These are phyloP conservation scores for Protaetia brevitarsis DNA, from an alignment of 1,140 invertebrate genomes.

Conservation along the genomic window DNA sequence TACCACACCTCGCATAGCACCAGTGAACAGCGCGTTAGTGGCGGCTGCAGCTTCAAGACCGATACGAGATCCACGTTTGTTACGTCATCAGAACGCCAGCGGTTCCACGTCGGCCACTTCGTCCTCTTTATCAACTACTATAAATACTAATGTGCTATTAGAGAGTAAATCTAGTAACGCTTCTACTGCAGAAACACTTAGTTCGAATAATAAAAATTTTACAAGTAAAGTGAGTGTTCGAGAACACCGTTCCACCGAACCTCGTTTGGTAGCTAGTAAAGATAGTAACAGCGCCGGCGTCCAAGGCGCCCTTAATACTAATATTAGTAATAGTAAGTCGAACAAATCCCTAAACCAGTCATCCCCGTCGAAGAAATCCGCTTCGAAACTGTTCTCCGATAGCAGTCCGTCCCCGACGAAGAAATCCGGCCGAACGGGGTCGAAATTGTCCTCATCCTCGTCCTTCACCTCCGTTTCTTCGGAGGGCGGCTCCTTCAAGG, in stretches of 20 bases:
- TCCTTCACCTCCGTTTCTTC: constrained; percentile 21
- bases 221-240: constrained; percentile 43
- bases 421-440: background rate
- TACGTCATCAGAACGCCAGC: constrained; percentile 49
- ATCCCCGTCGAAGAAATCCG: constrained; percentile 29
- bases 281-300: constrained; percentile 29
- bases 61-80: constrained; percentile 59
- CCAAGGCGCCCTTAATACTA: constrained; percentile 31
- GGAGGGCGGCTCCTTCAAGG: constrained; percentile 25
- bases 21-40: constrained; percentile 61
- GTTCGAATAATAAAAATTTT: constrained; percentile 44
- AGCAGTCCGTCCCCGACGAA: constrained; percentile 21
- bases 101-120: background rate
- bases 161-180: constrained; percentile 34
- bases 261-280: constrained; percentile 44
- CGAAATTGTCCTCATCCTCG: constrained; percentile 18
- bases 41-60: constrained; percentile 49
- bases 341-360: constrained; percentile 47
- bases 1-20: constrained; percentile 55
- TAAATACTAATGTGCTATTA: constrained; percentile 37
- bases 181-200: constrained; percentile 29
- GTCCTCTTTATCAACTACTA: background rate
- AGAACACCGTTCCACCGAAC: constrained; percentile 39
- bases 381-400: constrained; percentile 29
- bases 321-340: constrained; percentile 44